These are phyloP conservation scores for Anolis sagrei DNA, from an alignment of 2,113 vertebrate species.

Conservation along the genomic window DNA sequence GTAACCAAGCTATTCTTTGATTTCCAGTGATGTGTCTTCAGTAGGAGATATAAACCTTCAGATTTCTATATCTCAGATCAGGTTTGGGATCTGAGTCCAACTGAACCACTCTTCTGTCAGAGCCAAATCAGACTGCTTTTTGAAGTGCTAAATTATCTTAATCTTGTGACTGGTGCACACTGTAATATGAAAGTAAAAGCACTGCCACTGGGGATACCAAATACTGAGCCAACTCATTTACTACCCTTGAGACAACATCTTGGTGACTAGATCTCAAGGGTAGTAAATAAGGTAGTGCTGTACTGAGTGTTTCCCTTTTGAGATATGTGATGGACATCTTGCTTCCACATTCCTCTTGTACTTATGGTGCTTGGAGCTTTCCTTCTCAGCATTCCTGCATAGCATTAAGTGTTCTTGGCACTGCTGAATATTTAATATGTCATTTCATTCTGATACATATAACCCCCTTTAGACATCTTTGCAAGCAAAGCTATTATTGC, in stretches of 20 bases:
- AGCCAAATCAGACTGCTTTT: not conserved
- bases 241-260: constrained; percentile 31
- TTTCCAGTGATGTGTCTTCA: not conserved
- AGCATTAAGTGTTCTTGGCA: constrained; percentile 23
- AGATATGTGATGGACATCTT: constrained; percentile 8
- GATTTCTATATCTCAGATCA: not conserved
- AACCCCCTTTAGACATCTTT: constrained; percentile 16
- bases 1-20: not conserved
- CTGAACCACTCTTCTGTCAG: not conserved
- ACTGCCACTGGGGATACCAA: constrained; percentile 12
- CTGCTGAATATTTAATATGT: constrained; percentile 33
- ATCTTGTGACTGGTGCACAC: not conserved
- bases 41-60: not conserved
- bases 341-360: not conserved
- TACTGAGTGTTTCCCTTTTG: not conserved
- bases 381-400: constrained; percentile 23
- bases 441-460: constrained; percentile 31
- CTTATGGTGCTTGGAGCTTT: constrained; percentile 1
- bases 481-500: constrained; percentile 42
- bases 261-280: constrained; percentile 4
- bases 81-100: not conserved
- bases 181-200: constrained; percentile 4
- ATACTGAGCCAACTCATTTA: not conserved
- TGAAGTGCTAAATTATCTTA: not conserved
- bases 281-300: not conserved